These are phyloP conservation scores for Heteractis magnifica DNA, from an alignment of 92 coral and sea anemone genomes.

Conservation along the genomic window DNA sequence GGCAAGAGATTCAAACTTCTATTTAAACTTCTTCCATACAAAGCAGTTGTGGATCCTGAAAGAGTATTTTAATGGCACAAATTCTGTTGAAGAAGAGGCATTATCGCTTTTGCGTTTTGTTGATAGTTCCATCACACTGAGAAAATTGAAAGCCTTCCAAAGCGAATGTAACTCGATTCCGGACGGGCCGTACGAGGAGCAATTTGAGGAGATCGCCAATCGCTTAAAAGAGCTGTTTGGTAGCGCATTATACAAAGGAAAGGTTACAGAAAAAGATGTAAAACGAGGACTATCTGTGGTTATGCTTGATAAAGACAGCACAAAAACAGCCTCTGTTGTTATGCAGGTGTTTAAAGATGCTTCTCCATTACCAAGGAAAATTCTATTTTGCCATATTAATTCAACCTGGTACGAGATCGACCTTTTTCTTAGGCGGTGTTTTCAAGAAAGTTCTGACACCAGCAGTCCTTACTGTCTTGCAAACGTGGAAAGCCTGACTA, in stretches of 20 bases:
- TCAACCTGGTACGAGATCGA: conserved; percentile 74
- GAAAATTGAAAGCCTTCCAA: conserved; percentile 36
- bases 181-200: neutral
- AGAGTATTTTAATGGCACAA: conserved; percentile 37
- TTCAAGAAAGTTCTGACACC: conserved; percentile 15
- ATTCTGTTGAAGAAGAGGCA: conserved; percentile 22
- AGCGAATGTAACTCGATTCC: neutral
- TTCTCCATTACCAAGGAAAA: conserved; percentile 45
- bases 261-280: neutral
- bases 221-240: conserved; percentile 27
- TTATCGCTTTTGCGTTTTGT: conserved; percentile 66
- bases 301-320: conserved; percentile 50
- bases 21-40: conserved; percentile 63
- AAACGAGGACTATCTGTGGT: conserved; percentile 50
- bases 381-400: conserved; percentile 56
- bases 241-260: neutral
- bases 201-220: conserved; percentile 12
- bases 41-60: conserved; percentile 67
- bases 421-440: conserved; percentile 57
- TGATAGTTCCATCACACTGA: conserved; percentile 44
- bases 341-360: conserved; percentile 47
- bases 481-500: conserved; percentile 65
- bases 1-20: conserved; percentile 41
- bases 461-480: conserved; percentile 59
- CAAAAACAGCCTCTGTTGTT: conserved; percentile 57